Base-by-base conservation (phyloP, 1,140 invertebrate species). In the Centruroides sculpturatus region DNA sequence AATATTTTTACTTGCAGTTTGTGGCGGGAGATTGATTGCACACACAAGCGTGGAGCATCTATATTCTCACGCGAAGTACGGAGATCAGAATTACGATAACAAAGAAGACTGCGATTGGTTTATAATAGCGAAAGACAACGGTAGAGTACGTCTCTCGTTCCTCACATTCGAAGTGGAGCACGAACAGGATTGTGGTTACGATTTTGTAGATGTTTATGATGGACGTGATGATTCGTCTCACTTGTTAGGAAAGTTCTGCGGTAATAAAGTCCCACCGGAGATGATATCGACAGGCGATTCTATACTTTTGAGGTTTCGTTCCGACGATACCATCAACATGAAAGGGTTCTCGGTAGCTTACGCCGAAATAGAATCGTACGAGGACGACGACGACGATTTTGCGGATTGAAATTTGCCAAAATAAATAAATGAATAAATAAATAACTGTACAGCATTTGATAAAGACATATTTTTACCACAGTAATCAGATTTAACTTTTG, bases 301-400 rank as follows among this genome's bases (percentile, higher is more conserved):
- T 4, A 72, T 98, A 1, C 72, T 96, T 51, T 81, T 98, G 8
- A 80, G 89, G 60, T 98, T 98, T 76, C 80, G 84, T 48, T 87
- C 89, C 0, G 94, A 98, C 71, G 89, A 90, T 70, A 87, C 90
- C 0, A 83, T 96, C 60, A 83, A 86, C 11, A 85, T 83, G 74
- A 96, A 94, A 78, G 93, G 94, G 3, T 98, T 98, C 72, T 88
- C 89, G 1, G 87, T 89, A 0, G 83, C 86, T 0, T 95, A 91
- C 62, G 51, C 59, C 9, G 62, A 57, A 8, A 47, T 59, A 41
- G 58, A 60, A 11, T 55, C 57, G 3, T 52, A 57, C 3, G 11
- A 56, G 5, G 61, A 62, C 34, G 61, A 62, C n/a, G 55, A 59
- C 47, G 62, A 63, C 49, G 41, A 41, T 41, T 41, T 41, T 41